Evolutionary conservation across 2,797 vertebrate genomes (phyloP).

Genomic region (Megaceryle alcyon): DNA sequence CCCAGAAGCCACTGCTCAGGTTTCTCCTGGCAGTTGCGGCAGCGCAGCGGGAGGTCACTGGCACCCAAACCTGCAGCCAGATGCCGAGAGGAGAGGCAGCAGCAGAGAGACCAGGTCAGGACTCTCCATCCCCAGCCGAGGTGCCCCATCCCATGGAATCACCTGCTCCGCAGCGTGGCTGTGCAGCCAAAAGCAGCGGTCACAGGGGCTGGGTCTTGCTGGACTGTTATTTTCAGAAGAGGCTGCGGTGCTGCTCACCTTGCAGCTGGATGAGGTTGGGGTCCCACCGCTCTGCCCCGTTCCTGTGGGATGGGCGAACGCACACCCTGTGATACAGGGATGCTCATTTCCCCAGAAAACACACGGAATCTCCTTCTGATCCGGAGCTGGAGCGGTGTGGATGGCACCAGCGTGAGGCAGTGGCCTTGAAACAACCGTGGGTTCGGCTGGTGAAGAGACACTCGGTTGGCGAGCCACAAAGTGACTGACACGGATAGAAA

Average conservation of each 20-base stretch:
- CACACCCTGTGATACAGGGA: neutral
- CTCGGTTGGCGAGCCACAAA: neutral
- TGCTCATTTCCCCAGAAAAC: neutral
- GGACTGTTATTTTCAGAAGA: neutral
- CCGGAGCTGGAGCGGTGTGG: neutral
- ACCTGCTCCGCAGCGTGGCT: rapidly evolving
- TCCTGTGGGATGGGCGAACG: too few relatives aligned
- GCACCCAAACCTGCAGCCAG: neutral
- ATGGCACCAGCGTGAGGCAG: neutral
- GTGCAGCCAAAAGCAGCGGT: neutral
- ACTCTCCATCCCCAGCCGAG: neutral
- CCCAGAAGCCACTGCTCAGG: neutral
- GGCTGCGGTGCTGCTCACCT: neutral
- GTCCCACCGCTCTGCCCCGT: neutral
- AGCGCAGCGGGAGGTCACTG: neutral
- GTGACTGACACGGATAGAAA: neutral
- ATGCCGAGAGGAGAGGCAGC: neutral
- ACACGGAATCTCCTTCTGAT: neutral
- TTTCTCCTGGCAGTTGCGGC: neutral
- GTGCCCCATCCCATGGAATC: neutral
- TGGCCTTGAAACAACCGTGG: neutral
- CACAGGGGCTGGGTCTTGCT: neutral
- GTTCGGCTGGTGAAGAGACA: neutral
- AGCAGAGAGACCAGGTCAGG: neutral
- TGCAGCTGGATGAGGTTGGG: neutral